phyloP scores from a whole-genome alignment of 2,888 invertebrate genomes.

The Erebia ligea region DNA sequence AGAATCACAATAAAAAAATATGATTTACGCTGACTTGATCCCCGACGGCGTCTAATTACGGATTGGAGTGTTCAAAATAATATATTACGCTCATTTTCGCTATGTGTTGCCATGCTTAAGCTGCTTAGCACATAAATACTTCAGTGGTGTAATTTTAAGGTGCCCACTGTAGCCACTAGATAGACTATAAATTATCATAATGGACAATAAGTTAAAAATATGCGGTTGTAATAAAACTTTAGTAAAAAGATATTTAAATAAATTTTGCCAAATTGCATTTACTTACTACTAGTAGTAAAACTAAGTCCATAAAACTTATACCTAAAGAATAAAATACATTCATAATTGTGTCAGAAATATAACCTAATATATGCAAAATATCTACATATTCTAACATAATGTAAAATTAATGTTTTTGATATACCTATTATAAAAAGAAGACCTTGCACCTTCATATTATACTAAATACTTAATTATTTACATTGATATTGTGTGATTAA shows the following conservation, averaged over 20 bases:
- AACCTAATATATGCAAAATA: background rate
- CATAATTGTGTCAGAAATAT: no score
- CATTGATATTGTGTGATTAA: slow-evolving; percentile 3
- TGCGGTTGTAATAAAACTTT: slow-evolving; percentile 5
- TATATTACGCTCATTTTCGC: slow-evolving; percentile 25
- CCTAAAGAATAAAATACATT: background rate
- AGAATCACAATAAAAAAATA: slow-evolving; percentile 23
- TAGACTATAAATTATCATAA: slow-evolving; percentile 19
- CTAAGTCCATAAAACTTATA: background rate
- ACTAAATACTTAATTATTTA: background rate
- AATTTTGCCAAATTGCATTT: background rate
- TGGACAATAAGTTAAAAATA: slow-evolving; percentile 7
- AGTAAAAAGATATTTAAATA: background rate
- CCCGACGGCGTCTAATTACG: slow-evolving; percentile 23
- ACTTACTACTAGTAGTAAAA: background rate
- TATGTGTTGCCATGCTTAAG: slow-evolving; percentile 20
- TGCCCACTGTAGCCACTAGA: slow-evolving; percentile 2
- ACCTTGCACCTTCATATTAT: background rate
- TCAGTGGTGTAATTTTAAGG: slow-evolving; percentile 4
- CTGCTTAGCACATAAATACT: slow-evolving; percentile 24
- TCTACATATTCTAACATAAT: background rate
- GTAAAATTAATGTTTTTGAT: background rate
- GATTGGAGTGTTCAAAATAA: slow-evolving; percentile 24
- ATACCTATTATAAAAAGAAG: background rate
- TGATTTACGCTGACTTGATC: slow-evolving; percentile 22